Conservation (phyloP, 2,113 vertebrate species). For the Rattus norvegicus region DNA sequence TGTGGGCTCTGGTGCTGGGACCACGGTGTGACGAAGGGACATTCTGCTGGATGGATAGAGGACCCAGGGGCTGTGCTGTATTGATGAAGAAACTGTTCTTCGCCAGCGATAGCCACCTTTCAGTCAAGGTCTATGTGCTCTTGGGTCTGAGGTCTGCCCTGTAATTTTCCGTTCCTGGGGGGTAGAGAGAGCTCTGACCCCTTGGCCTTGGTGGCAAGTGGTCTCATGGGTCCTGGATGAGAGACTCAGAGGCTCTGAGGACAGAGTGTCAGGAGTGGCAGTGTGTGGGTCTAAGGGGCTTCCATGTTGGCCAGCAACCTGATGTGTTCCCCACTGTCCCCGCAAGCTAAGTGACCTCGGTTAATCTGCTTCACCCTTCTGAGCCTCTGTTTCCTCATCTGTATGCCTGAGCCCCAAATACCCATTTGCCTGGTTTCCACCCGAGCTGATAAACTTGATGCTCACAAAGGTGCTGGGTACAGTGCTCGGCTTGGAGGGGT, state of each 20-base stretch:
- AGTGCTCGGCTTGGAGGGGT: rapidly evolving
- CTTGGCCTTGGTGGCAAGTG: not conserved
- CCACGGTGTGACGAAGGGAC: not conserved
- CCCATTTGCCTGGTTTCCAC: not conserved
- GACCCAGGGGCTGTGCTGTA: not conserved
- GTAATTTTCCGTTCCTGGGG: rapidly evolving
- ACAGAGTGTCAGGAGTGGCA: not conserved
- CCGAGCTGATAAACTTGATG: rapidly evolving
- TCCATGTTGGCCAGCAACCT: not conserved
- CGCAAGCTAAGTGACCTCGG: not conserved
- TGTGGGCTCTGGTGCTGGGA: not conserved
- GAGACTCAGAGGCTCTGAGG: not conserved
- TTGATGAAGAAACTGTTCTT: not conserved
- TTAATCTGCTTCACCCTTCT: not conserved
- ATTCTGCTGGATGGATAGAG: not conserved
- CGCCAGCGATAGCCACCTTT: rapidly evolving
- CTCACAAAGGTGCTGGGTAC: not conserved
- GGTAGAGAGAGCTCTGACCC: not conserved
- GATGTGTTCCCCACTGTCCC: not conserved
- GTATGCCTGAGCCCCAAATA: not conserved
- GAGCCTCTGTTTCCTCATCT: not conserved
- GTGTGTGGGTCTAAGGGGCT: rapidly evolving
- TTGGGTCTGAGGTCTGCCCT: not conserved
- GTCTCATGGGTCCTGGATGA: not conserved
- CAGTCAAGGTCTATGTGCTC: not conserved